Evolutionary conservation across 2,888 invertebrate genomes (phyloP).

Genomic region (Aradus depressus): DNA sequence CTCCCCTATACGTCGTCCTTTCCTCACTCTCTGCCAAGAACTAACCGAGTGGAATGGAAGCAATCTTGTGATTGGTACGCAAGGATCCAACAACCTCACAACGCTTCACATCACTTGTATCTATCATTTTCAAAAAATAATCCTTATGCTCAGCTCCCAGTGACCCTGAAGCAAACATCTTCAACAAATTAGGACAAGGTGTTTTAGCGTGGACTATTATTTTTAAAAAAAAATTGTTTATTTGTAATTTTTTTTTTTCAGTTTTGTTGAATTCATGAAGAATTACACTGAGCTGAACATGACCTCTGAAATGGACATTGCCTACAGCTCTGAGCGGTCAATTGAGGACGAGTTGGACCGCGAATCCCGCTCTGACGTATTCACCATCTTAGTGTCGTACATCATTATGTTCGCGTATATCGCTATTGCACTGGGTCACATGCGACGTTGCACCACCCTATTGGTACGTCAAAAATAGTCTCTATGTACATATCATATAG

Average conservation of each 20-base stretch:
- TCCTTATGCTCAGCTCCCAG: too few species aligned
- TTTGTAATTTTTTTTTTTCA: conserved; percentile 2
- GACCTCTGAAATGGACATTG: conserved; percentile 65
- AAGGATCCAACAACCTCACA: too few species aligned
- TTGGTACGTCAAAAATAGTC: conserved; percentile 39
- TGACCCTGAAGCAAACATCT: too few species aligned
- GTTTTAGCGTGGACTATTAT: neutral
- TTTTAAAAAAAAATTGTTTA: neutral
- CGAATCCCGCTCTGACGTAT: conserved; percentile 83
- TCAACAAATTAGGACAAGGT: neutral
- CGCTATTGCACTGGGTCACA: conserved; percentile 82
- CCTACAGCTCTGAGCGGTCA: conserved; percentile 80
- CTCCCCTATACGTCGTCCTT: too few species aligned
- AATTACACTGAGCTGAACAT: conserved; percentile 53
- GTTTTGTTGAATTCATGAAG: conserved; percentile 66
- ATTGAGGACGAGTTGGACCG: conserved; percentile 91
- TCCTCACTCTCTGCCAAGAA: too few species aligned
- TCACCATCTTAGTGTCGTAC: conserved; percentile 88
- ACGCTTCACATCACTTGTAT: too few species aligned
- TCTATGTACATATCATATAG: too few species aligned
- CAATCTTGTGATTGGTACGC: too few species aligned
- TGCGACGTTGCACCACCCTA: conserved; percentile 59
- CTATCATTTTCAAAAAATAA: too few species aligned
- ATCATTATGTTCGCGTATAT: conserved; percentile 97
- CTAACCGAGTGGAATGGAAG: too few species aligned